These are phyloP conservation scores for Macrostomum cliftonense DNA, from an alignment of 2,888 invertebrate genomes.

Conservation along the genomic window DNA sequence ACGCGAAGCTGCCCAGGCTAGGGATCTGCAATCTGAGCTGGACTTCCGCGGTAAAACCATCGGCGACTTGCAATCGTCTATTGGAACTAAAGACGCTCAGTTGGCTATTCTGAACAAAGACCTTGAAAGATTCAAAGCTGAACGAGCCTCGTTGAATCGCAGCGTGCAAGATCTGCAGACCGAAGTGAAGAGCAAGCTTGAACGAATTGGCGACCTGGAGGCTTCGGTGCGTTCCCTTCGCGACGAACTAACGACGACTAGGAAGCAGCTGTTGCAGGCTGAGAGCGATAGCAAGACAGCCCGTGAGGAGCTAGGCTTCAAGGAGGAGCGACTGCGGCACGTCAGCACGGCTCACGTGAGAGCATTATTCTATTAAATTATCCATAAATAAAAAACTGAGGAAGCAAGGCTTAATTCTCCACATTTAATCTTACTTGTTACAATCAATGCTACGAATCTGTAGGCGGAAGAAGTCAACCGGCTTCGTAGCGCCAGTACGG, in stretches of 20 bases:
- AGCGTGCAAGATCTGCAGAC: slow-evolving; percentile 5
- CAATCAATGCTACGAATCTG: too few species aligned
- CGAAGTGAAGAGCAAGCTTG: slow-evolving; percentile 5
- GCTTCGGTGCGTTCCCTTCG: background rate
- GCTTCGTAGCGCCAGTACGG: background rate
- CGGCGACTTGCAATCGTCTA: background rate
- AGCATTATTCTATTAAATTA: too few species aligned
- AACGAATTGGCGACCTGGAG: slow-evolving; percentile 7
- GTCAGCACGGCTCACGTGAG: slow-evolving; percentile 8
- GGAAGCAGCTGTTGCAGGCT: slow-evolving; percentile 6
- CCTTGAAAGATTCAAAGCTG: slow-evolving; percentile 7
- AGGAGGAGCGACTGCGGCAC: slow-evolving; percentile 10
- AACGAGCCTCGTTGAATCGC: slow-evolving; percentile 8
- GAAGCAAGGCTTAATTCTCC: too few species aligned
- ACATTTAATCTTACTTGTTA: too few species aligned
- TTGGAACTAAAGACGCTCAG: background rate
- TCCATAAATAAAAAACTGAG: too few species aligned
- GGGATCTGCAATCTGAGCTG: background rate
- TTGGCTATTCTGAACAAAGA: slow-evolving; percentile 6
- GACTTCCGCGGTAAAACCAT: background rate
- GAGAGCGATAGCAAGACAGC: slow-evolving; percentile 9
- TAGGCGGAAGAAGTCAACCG: slow-evolving; percentile 4
- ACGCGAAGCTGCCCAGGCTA: background rate
- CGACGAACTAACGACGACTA: slow-evolving; percentile 6
- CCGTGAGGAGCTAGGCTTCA: slow-evolving; percentile 7